Evolutionary conservation across 2,113 vertebrate genomes (phyloP).

Genomic region (Glaucidium brasilianum): DNA sequence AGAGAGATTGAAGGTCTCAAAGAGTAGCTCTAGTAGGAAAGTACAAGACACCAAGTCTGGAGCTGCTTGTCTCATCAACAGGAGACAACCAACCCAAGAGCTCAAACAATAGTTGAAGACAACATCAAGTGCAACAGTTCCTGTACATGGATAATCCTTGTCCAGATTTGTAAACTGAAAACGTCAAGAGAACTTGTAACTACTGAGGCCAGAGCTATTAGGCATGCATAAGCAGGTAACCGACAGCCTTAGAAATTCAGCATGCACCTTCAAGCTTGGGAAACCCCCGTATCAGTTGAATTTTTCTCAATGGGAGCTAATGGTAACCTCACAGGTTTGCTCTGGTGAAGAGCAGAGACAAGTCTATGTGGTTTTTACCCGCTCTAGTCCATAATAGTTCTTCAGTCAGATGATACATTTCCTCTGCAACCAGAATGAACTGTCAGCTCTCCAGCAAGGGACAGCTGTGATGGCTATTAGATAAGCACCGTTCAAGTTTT

Average conservation of each 20-base stretch:
- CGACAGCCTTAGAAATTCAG: background rate
- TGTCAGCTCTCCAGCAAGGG: background rate
- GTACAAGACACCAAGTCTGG: background rate
- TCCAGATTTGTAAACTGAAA: background rate
- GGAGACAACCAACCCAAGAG: background rate
- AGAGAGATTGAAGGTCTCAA: background rate
- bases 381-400: background rate
- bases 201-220: background rate
- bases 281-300: accelerated
- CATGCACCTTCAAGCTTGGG: background rate
- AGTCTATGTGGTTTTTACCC: background rate
- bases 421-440: background rate
- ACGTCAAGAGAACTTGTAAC: background rate
- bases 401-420: background rate
- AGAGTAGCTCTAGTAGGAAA: background rate
- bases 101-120: background rate
- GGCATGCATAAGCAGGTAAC: background rate
- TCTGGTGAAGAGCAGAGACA: background rate
- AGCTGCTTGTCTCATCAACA: background rate
- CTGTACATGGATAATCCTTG: background rate
- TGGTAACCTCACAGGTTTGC: background rate
- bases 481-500: background rate
- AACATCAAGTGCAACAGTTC: accelerated
- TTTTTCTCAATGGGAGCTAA: background rate
- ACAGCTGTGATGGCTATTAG: background rate